Conservation (phyloP, 2,797 vertebrate genomes). For the Aldrovandia affinis region DNA sequence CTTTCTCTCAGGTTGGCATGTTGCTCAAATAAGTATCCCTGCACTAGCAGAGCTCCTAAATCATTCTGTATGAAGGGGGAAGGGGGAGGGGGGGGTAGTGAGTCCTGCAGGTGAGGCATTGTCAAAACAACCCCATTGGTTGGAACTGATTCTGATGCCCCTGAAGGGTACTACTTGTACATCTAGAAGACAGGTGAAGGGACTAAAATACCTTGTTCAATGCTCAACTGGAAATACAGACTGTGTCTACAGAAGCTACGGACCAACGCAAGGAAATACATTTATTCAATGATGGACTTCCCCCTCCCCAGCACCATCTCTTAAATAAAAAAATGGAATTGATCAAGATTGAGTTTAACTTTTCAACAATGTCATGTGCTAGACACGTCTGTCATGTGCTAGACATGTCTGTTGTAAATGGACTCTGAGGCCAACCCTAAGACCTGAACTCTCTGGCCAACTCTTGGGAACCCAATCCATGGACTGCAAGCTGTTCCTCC, state of each 20-base stretch:
- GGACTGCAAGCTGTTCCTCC: not conserved
- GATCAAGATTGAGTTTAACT: no score
- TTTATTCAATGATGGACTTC: constrained; percentile 22
- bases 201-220: constrained; percentile 23
- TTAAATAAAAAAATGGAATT: not conserved
- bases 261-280: constrained; percentile 34
- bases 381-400: no score
- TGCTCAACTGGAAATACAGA: constrained; percentile 4
- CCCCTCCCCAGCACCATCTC: not conserved
- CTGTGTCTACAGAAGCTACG: constrained; percentile 5
- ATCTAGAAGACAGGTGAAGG: constrained; percentile 27
- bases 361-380: not conserved
- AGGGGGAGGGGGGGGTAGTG: not conserved
- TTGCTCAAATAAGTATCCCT: not conserved
- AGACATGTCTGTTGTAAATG: not conserved
- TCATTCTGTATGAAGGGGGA: not conserved
- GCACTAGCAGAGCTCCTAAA: not conserved
- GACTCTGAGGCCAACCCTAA: not conserved
- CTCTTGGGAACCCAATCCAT: not conserved
- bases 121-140: constrained; percentile 16
- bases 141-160: constrained; percentile 30
- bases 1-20: not conserved
- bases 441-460: not conserved
- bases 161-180: constrained; percentile 11
- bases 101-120: not conserved